Base-by-base conservation (phyloP, 1,140 invertebrate genomes). In the Drosophila mojavensis region DNA sequence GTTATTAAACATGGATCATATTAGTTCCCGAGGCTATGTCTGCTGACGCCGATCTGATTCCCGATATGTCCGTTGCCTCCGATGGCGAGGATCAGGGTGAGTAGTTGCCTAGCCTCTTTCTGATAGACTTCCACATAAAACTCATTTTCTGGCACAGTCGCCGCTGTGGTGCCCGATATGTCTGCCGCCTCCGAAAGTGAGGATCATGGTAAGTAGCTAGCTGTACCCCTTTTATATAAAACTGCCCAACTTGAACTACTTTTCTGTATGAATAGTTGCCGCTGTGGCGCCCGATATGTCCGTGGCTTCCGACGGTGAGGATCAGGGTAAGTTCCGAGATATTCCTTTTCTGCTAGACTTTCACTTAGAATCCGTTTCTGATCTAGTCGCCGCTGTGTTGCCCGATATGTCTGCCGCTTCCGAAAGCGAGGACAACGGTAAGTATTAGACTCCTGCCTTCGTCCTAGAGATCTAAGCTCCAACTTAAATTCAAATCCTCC, bases 321-420 rank as follows among this genome's bases (percentile, higher is more conserved):
- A 36, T 36, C 33, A 36, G 28, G 28, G 28, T 30, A 30, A 30
- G 28, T 30, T 30, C 28, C 28, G 28, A 30, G 5, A 30, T 30
- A 6, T 30, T 30, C 28, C 28, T 30, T 30, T 30, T 5, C 28
- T 30, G 28, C 28, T 30, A 30, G 28, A 30, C 28, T 30, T 30
- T 30, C 5, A 5, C 5, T 30, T 30, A 30, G 20, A 30, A 0
- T 30, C 28, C 28, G 4, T 30, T 30, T 30, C 3, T 5, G 28
- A 3, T 6, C 5, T 30, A 30, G 28, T 30, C 3, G 28, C 28
- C 10, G 4, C 20, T 3, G 5, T 78, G 28, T 11, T 80, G 15
- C 73, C 75, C 5, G 70, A 82, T 9, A 68, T 78, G 33, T 78
- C 80, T 7, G 78, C 71, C 5, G 75, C 79, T 13, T 59, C 10